Base-by-base conservation (phyloP, 2,888 invertebrate genomes). In the Globia sparganii region DNA sequence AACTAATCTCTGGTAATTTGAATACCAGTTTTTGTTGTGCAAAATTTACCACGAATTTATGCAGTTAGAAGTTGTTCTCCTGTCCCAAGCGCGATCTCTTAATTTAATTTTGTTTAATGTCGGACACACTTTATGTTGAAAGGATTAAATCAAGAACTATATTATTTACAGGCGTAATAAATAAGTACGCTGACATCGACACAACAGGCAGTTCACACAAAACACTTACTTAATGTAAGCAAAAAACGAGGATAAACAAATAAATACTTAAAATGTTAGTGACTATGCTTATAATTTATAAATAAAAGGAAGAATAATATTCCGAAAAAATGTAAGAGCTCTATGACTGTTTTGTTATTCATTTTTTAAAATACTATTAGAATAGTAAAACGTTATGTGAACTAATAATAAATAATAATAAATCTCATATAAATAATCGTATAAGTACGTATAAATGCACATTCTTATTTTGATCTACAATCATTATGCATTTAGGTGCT, bases 1-100 rank as follows among this genome's bases (percentile, higher is more conserved):
- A 74, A 76, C 72, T 76, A 78, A 88, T 85, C 79, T 78, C 73
- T 46, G 75, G 70, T 87, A 78, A 86, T 87, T 86, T 87, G 66
- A 75, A 84, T 84, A 88, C 86, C 78, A 79, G 87, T 88, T 87
- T 85, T 87, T 79, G 83, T 83, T 82, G 65, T 21, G 56, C 70
- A 76, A 83, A 83, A 84, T 85, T 87, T 80, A 87, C 80, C 40
- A 81, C 72, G 75, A 86, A 84, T 87, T 86, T 88, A 89, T 89
- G 75, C 84, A 86, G 84, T 87, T 84, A 82, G 75, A 70, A 80
- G 76, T 64, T 72, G 65, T 72, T 78, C 75, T 67, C 43, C 73
- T 59, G 78, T 80, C 77, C 28, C 66, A 43, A 80, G 61, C 64
- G 71, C 80, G 75, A 87, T 83, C 79, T 84, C 84, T 89, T 87